Conservation (phyloP, 1,140 invertebrate genomes). For the Anastrepha obliqua region DNA sequence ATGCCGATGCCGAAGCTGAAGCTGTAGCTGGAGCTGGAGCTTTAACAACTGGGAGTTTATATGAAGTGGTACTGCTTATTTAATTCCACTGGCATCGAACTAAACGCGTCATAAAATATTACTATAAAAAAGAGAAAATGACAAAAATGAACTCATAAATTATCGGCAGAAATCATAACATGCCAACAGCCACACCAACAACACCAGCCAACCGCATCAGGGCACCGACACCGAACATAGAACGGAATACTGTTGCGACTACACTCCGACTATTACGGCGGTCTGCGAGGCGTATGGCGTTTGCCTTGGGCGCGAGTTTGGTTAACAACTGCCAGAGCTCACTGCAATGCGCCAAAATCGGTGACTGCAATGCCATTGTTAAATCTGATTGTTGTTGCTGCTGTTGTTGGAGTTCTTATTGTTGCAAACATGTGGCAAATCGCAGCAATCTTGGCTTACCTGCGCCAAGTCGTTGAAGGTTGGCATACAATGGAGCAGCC, state of each 20-base stretch:
- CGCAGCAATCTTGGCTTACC: neutral
- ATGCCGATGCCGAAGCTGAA: neutral
- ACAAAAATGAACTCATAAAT: constrained; percentile 52
- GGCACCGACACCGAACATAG: neutral
- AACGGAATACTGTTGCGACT: neutral
- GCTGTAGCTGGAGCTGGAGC: neutral
- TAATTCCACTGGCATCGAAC: constrained; percentile 26
- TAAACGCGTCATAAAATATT: constrained; percentile 49
- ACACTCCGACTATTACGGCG: neutral
- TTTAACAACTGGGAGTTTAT: neutral
- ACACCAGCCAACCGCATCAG: neutral
- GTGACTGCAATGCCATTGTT: constrained; percentile 38
- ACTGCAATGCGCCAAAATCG: constrained; percentile 49
- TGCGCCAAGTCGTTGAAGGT: constrained; percentile 18
- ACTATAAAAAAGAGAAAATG: constrained; percentile 46
- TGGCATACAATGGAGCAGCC: neutral
- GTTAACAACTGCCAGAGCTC: constrained; percentile 25
- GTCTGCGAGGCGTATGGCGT: neutral
- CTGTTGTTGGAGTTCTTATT: neutral
- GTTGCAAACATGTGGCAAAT: constrained; percentile 25
- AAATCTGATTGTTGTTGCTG: neutral
- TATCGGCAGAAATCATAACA: constrained; percentile 49
- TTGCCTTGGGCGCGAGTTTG: constrained; percentile 8
- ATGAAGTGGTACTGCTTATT: neutral
- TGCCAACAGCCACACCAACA: constrained; percentile 9